Evolutionary conservation across 2,113 vertebrate genomes (phyloP).

Genomic region (human (Homo sapiens)): GRCh38 chr17:13352501-13353000

Average conservation of each 20-base stretch:
- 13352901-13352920: fast-evolving
- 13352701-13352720: neutral
- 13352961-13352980: too few relatives aligned
- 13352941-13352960: neutral
- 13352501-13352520: too few relatives aligned
- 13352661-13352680: neutral
- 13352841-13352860: neutral
- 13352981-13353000: neutral
- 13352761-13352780: fast-evolving
- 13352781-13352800: fast-evolving
- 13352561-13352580: fast-evolving
- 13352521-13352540: neutral
- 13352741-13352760: fast-evolving
- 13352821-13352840: neutral
- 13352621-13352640: neutral
- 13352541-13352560: neutral
- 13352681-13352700: neutral
- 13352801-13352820: too few relatives aligned
- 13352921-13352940: neutral
- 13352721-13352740: neutral
- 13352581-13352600: neutral
- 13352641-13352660: neutral
- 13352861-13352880: neutral
- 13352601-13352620: neutral
- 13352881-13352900: too few relatives aligned